Evolutionary conservation across 2,113 vertebrate genomes (phyloP), one percentile per base, ranked within the genome.

Genomic region (Ursus arctos): DNA sequence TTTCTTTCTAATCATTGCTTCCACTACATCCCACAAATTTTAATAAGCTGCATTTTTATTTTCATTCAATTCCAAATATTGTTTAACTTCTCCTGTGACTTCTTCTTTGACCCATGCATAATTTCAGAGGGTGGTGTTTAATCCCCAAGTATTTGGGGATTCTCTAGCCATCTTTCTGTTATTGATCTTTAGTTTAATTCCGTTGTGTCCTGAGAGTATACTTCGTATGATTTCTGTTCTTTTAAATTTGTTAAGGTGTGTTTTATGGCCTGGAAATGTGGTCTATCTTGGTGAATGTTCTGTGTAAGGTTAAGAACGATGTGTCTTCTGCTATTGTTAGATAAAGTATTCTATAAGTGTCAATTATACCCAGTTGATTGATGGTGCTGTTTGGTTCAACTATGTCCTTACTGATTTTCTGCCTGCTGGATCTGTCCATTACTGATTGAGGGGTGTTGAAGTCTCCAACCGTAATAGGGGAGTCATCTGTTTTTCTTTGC

Each of bases 341-440:
- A 59, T 53, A 19, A 67, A 47, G 5, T 77, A 76, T 55, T 90
- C 43, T 87, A 22, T 76, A 69, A 82, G 67, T 93, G 57, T 91
- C 57, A 67, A 33, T 90, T 82, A 96, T 51, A 71, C 55, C 24
- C 57, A 71, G 6, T 40, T 95, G 71, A 87, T 94, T 87, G 76
- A 93, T 87, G 51, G 22, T 74, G 40, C 40, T 87, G 12, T 93
- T 90, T 55, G 53, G 57, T 95, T 85, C 85, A 76, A 57, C 80
- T 51, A 1, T 87, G 43, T 91, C 72, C 21, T 83, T 86, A 49
- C 21, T 76, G 15, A 63, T 91, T 79, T 91, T 91, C 55, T 84
- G 57, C 21, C 40, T 91, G 36, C 49, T 84, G 26, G 22, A 59
- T 88, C 61, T 88, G 76, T 84, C 36, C 8, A 43, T 57, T 94